phyloP scores from a whole-genome alignment of 2,888 invertebrate genomes.

The Selenia dentaria region DNA sequence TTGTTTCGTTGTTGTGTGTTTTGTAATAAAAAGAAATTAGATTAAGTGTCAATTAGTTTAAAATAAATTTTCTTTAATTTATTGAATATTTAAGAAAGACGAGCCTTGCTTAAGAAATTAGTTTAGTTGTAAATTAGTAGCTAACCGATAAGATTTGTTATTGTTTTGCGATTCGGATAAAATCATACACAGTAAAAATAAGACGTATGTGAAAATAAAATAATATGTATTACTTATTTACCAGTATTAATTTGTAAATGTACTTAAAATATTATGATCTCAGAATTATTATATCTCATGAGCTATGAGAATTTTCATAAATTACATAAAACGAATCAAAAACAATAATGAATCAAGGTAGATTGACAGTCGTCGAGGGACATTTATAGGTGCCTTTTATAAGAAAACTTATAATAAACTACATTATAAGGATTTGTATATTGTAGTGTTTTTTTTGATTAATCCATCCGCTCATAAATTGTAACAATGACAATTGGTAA shows the following conservation, averaged over 20 bases:
- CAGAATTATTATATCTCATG: constrained; percentile 34
- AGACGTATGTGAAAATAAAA: background rate
- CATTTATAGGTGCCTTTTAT: constrained; percentile 83
- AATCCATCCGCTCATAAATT: constrained; percentile 73
- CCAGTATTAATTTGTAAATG: constrained; percentile 19
- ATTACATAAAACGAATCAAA: constrained; percentile 44
- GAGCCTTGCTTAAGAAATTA: constrained; percentile 82
- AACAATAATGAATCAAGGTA: constrained; percentile 62
- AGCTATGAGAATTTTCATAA: constrained; percentile 6
- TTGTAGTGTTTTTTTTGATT: constrained; percentile 71
- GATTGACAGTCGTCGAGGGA: constrained; percentile 70
- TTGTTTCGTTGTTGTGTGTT: constrained; percentile 83
- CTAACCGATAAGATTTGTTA: constrained; percentile 53
- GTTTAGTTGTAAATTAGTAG: constrained; percentile 76
- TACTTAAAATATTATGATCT: constrained; percentile 38
- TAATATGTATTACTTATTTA: constrained; percentile 3
- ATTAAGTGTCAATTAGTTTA: constrained; percentile 69
- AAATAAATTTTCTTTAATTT: constrained; percentile 68
- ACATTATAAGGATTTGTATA: constrained; percentile 66
- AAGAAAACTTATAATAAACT: constrained; percentile 65
- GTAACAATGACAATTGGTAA: constrained; percentile 38
- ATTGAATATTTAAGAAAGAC: constrained; percentile 82
- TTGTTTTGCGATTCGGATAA: constrained; percentile 48
- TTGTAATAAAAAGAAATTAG: constrained; percentile 73
- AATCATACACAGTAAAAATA: background rate